Base-by-base conservation (phyloP, 1,140 invertebrate species). In the Drosophila pectinifera region DNA sequence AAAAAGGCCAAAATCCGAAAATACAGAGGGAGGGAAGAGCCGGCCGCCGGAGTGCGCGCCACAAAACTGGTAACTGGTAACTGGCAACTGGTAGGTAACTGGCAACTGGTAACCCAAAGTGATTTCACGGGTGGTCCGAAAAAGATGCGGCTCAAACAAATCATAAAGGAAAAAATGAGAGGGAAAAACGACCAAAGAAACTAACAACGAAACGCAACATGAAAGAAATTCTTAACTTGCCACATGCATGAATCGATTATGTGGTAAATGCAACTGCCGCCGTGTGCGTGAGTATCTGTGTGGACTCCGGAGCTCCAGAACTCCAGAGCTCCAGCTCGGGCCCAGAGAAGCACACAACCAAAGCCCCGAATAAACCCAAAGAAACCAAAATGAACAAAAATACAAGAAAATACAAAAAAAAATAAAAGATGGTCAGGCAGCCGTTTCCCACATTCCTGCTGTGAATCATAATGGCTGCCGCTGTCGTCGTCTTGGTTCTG, bases 221-320 rank as follows among this genome's bases (percentile, higher is more conserved):
- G 74, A 86, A 90, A 90, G 81, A 86, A 90, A 89, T 83, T 83
- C 84, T 85, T 75, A 75, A 76, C 83, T 83, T 76, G 78, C 85
- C 85, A 86, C 76, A 86, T 74, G 68, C 79, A 90, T 91, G 89
- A 91, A 91, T 91, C 83, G 88, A 91, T 91, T 91, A 91, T 91
- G 83, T 88, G 88, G 76, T 73, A 67, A 75, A 70, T 78, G 74
- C 83, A 74, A 79, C 73, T 83, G 74, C 65, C 38, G 54, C 41
- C 28, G 36, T 68, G 42, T 59, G 39, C 65, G 68, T 73, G 79
- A 16, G 70, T 80, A 73, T 84, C 53, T 77, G 73, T 59, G 57
- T 68, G 57, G 57, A 58, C 41, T 45, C 68, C 62, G 65, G 42
- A 8, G 20, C 28, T 48, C 55, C 68, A 39, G 38, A 76, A 65